Conservation (phyloP, 2,797 vertebrate genomes). For the Scarus forsteni region DNA sequence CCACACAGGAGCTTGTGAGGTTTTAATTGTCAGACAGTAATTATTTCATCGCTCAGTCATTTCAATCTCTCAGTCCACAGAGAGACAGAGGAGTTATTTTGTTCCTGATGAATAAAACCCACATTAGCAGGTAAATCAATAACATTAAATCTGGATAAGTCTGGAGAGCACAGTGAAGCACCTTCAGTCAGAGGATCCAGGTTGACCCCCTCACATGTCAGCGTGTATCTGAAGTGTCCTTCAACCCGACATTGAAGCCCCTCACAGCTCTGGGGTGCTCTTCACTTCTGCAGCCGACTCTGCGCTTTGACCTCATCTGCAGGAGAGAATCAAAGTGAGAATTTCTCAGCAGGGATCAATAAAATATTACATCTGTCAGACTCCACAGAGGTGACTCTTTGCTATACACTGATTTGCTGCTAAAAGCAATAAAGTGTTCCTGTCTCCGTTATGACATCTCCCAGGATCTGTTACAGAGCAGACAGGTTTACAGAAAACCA, state of each 20-base stretch:
- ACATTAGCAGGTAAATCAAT: conserved; percentile 34
- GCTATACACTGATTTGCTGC: background rate
- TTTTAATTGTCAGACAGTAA: background rate
- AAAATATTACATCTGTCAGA: conserved; percentile 61
- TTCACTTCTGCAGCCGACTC: conserved; percentile 22
- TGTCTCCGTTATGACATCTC: background rate
- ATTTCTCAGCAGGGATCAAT: conserved; percentile 67
- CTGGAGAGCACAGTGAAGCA: conserved; percentile 1
- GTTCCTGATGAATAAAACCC: conserved; percentile 23
- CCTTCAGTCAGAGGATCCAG: conserved; percentile 38
- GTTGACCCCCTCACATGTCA: conserved; percentile 42
- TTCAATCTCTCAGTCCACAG: conserved; percentile 16
- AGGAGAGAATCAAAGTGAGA: conserved; percentile 33
- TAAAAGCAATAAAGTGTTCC: conserved; percentile 1
- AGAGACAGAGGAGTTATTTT: conserved; percentile 7
- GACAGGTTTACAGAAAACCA: conserved; percentile 7
- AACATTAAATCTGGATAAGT: conserved; percentile 22
- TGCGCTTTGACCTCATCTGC: conserved; percentile 45
- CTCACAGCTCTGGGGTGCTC: conserved; percentile 25
- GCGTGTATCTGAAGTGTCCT: conserved; percentile 54
- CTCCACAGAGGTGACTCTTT: conserved; percentile 44
- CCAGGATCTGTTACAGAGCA: conserved; percentile 2
- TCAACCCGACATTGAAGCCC: conserved; percentile 52
- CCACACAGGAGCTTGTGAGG: background rate
- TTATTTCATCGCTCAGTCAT: conserved; percentile 1